Base-by-base conservation (phyloP, 92 coral and sea anemone species). In the Porites rus region DNA sequence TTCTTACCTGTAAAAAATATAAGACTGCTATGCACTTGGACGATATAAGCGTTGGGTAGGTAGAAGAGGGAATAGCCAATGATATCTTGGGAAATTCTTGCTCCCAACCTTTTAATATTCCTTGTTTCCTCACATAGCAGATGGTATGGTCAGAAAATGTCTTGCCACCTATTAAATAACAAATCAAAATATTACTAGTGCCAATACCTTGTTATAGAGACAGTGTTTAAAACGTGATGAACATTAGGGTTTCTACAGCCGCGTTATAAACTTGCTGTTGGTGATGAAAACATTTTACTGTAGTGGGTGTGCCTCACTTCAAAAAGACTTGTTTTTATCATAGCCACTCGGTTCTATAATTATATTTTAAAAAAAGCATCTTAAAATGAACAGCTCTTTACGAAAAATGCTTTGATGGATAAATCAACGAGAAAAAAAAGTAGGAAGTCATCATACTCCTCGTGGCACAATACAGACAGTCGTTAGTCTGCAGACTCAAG, bases 1-100 rank as follows among this genome's bases (percentile, higher is more conserved):
- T 38, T 38, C 86, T 74, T 20, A 94, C 97, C 97, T 75, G 74
- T n/a, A 92, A 61, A 46, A 89, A 89, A 68, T 94, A 94, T 28
- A 64, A 46, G 8, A 94, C 89, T n/a, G 89, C 90, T 46, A 94
- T 84, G 56, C 93, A 87, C 72, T 89, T 84, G 77, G 93, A 83
- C 64, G 78, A 74, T 68, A 79, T 75, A 58, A 94, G 79, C 3
- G 97, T 92, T 12, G 97, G 95, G 24, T 83, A 86, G 61, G 91
- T 83, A 10, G 51, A 11, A 10, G 76, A 72, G 14, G 95, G 93
- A 78, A 90, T 83, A 22, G 70, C 74, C 58, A 87, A 38, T 52
- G 88, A 43, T 64, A 85, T 76, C 11, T 66, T 65, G 28, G 85
- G 78, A 70, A 68, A 77, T 51, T 86, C 90, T 11, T 62, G 85